Conservation (phyloP, 2,888 invertebrate species). For the Exephanes ischioxanthus region DNA sequence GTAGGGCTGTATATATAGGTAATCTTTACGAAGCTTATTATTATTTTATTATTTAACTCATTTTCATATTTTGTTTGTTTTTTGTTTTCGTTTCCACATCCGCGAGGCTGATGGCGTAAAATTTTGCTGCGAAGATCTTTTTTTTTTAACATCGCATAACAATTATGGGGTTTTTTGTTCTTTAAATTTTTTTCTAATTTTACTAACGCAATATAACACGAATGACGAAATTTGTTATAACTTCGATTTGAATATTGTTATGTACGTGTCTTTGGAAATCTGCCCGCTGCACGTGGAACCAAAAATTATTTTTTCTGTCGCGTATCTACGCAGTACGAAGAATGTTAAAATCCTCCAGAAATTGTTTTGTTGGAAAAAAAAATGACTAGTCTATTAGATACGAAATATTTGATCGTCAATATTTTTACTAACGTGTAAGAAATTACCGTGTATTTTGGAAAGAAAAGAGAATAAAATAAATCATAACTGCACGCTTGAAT, state of each 20-base stretch:
- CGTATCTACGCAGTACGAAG: neutral
- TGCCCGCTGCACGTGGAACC: neutral
- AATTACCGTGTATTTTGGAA: neutral
- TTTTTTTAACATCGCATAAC: slow-evolving; percentile 26
- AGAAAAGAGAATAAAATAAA: no score
- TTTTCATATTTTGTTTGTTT: slow-evolving; percentile 12
- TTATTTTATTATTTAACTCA: slow-evolving; percentile 62
- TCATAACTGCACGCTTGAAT: no score
- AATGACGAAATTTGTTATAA: neutral
- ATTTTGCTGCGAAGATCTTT: slow-evolving; percentile 3
- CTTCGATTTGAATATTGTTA: neutral
- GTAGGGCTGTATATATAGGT: slow-evolving; percentile 82
- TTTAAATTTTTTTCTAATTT: neutral
- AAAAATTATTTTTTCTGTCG: neutral
- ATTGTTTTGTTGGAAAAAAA: neutral
- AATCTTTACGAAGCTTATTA: slow-evolving; percentile 82
- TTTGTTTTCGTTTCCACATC: slow-evolving; percentile 9
- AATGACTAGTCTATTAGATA: neutral
- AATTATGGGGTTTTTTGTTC: slow-evolving; percentile 23
- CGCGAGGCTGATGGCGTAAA: slow-evolving; percentile 34
- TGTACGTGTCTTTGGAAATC: neutral
- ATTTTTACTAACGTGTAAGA: neutral
- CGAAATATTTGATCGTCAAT: neutral
- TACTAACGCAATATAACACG: neutral
- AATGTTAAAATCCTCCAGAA: neutral